Evolutionary conservation across 2,113 vertebrate species (phyloP).

Genomic region (Aptenodytes patagonicus): DNA sequence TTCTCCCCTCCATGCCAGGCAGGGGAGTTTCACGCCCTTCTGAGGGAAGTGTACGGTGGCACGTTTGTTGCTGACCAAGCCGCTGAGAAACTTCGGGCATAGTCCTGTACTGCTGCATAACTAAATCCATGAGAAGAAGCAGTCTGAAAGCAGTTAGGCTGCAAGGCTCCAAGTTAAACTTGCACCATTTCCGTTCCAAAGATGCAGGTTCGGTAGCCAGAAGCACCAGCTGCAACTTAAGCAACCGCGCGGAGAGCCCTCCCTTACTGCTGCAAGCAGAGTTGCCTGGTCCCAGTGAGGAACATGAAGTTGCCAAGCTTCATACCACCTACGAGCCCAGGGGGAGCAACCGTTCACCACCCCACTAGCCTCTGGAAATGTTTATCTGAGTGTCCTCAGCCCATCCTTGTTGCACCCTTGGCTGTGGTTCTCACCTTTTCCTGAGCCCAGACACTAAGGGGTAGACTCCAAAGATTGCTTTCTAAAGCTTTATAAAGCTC

Average conservation of each 20-base stretch:
- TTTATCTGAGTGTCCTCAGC: not conserved
- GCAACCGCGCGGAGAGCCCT: fast-evolving
- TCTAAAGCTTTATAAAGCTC: not conserved
- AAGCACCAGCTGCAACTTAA: not conserved
- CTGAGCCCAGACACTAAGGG: not conserved
- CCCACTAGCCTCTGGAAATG: not conserved
- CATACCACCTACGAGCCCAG: fast-evolving
- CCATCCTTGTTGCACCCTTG: not conserved
- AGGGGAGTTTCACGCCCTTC: not conserved
- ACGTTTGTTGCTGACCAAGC: not conserved
- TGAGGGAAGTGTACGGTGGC: fast-evolving
- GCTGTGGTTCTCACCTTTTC: not conserved
- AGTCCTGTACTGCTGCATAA: not conserved
- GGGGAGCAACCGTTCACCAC: fast-evolving
- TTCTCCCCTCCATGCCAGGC: not conserved
- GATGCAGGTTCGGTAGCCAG: not conserved
- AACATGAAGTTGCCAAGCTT: not conserved
- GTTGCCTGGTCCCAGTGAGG: not conserved
- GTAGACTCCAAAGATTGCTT: not conserved
- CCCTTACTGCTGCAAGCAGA: not conserved
- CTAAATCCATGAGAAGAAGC: not conserved
- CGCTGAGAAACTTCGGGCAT: not conserved
- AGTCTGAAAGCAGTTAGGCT: not conserved
- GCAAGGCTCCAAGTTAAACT: not conserved
- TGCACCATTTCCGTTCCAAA: not conserved